A percentile compares a stretch with the other conserved stretches of the same genome.
Conservation (phyloP, 2,797 vertebrate species). For the Semaprochilodus insignis region DNA sequence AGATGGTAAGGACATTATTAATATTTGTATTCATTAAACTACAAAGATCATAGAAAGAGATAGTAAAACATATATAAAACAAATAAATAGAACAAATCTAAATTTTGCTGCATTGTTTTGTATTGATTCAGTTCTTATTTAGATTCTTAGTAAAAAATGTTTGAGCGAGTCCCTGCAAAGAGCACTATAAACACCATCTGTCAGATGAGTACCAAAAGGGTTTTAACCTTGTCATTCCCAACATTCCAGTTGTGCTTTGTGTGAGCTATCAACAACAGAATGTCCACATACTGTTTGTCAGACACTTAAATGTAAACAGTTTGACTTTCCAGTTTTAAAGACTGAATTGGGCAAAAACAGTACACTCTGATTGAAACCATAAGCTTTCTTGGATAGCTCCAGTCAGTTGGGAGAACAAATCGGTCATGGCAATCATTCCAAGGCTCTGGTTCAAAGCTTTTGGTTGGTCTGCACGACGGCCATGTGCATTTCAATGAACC, state of each 20-base stretch:
- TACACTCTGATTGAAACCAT: slow-evolving; percentile 50
- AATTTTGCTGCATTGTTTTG: not conserved
- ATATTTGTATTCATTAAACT: not conserved
- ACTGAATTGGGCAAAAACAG: slow-evolving; percentile 35
- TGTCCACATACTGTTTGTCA: slow-evolving; percentile 8
- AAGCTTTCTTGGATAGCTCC: slow-evolving; percentile 30
- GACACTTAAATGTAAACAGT: slow-evolving; percentile 27
- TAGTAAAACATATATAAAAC: not conserved
- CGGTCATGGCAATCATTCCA: slow-evolving; percentile 29
- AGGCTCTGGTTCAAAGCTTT: slow-evolving; percentile 39
- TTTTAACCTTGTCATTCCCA: not conserved
- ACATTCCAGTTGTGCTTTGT: not conserved
- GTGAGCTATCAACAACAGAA: not conserved
- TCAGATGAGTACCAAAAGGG: not conserved
- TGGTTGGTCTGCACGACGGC: slow-evolving; percentile 27
- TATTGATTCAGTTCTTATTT: too few relatives aligned
- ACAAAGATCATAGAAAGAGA: not conserved
- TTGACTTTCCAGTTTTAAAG: slow-evolving; percentile 18
- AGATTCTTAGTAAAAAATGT: not conserved
- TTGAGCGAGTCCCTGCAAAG: not conserved
- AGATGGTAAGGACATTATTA: slow-evolving; percentile 86
- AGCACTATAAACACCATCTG: not conserved
- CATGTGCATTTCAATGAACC: slow-evolving; percentile 53
- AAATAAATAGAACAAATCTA: not conserved
- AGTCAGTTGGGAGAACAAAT: slow-evolving; percentile 44